Conservation (phyloP, 2,888 invertebrate genomes). For the Plagodis dolabraria region DNA sequence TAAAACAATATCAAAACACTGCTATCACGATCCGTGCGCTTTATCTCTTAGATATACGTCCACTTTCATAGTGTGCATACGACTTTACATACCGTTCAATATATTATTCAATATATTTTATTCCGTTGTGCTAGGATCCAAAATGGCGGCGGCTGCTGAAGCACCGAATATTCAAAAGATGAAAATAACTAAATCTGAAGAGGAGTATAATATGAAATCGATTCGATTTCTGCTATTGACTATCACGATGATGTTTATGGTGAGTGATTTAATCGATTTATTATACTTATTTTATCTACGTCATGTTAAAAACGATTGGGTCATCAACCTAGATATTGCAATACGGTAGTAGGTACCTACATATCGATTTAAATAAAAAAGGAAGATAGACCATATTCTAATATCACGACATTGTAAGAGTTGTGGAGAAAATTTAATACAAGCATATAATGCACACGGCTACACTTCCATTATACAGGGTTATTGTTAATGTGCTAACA, state of each 20-base stretch:
- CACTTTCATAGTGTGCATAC: slow-evolving; percentile 28
- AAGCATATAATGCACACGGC: no score
- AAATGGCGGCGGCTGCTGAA: slow-evolving; percentile 39
- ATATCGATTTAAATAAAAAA: no score
- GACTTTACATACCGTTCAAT: not conserved
- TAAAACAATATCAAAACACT: slow-evolving; percentile 35
- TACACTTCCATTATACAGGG: no score
- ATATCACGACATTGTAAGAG: no score
- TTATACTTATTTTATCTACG: no score
- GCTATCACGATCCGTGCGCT: slow-evolving; percentile 46
- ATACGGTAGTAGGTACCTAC: no score
- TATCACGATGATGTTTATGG: slow-evolving; percentile 77
- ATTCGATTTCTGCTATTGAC: slow-evolving; percentile 75
- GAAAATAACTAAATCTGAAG: slow-evolving; percentile 68
- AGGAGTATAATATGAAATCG: slow-evolving; percentile 79
- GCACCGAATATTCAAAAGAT: slow-evolving; percentile 52
- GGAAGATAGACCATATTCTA: no score
- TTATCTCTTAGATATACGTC: slow-evolving; percentile 47
- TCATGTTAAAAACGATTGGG: not conserved
- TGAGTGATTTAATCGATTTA: slow-evolving; percentile 45
- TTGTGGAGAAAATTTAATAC: no score
- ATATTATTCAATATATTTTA: slow-evolving; percentile 1
- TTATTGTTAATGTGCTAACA: no score
- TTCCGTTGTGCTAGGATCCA: slow-evolving; percentile 14
- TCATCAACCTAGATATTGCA: not conserved